Base-by-base conservation (phyloP, 2,888 invertebrate genomes). In the Drosophila lutescens region DNA sequence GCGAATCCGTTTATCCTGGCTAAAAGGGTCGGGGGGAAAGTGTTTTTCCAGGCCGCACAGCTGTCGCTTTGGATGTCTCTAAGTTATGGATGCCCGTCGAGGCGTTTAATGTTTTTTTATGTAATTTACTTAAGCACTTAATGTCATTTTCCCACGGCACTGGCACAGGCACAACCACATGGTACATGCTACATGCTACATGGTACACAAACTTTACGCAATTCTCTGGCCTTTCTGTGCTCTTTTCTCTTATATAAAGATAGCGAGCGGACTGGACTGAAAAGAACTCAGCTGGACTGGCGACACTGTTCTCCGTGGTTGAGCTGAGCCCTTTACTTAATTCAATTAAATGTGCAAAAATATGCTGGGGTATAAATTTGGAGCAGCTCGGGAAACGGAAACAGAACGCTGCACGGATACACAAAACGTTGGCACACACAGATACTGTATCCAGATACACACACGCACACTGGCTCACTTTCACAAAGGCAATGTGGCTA, bases 81-180 rank as follows among this genome's bases (percentile, higher is more conserved):
- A 55, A 46, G 57, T 26, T 54, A 62, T 72, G 49, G 70, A 56
- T 67, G 79, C 65, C 61, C 65, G 54, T 47, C 43, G 62, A 68
- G 73, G 76, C 74, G 63, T 72, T 85, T 62, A 81, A 79, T 71
- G 79, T 53, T 80, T 85, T 26, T 30, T 83, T 86, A 79, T 83
- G 73, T 83, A 84, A 85, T 83, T 79, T 80, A 75, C 74, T 74
- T 78, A 74, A 75, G 78, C 70, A 79, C 81, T 78, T 81, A 81
- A 81, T 81, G 81, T 72, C 79, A 78, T 74, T 79, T 74, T 72
- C 66, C 61, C 54, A 59, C 36, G 68, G 53, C 58, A 68, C 53
- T 65, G 30, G 30, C 30, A 30, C 30, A 8, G 30, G 30, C 30
- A 5, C 30, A 30, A 8, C 30, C 30, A 30, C 30, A 26, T 26